phyloP scores from a whole-genome alignment of 2,888 invertebrate genomes.

The Acleris cristana region DNA sequence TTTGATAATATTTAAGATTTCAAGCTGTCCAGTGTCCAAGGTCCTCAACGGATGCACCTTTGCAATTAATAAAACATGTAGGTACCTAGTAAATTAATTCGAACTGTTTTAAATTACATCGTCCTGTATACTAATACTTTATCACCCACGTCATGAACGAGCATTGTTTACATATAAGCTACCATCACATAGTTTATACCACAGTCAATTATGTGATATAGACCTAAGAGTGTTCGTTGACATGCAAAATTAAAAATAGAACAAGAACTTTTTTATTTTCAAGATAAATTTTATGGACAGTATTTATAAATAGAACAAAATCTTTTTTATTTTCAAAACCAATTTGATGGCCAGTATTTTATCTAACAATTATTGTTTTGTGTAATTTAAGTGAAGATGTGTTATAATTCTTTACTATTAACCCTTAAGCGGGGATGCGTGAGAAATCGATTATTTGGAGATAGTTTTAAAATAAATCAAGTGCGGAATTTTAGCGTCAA shows the following conservation, averaged over 20 bases:
- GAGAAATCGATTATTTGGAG: constrained; percentile 44
- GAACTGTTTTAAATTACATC: constrained; percentile 6
- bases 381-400: constrained; percentile 51
- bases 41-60: too few relatives aligned
- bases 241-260: constrained; percentile 21
- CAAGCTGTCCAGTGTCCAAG: too few relatives aligned
- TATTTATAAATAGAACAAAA: constrained; percentile 2
- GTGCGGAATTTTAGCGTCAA: constrained; percentile 62
- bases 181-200: constrained; percentile 45
- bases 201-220: constrained; percentile 49
- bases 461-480: constrained; percentile 43
- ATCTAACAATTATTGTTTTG: neutral
- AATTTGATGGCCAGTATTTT: constrained; percentile 1
- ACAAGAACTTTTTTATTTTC: neutral
- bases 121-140: constrained; percentile 24
- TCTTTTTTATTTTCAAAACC: neutral
- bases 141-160: constrained; percentile 44
- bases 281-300: constrained; percentile 1
- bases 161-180: constrained; percentile 50
- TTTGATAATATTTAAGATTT: too few relatives aligned
- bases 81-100: too few relatives aligned
- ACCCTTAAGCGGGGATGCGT: constrained; percentile 51
- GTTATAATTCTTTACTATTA: constrained; percentile 57
- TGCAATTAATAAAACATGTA: too few relatives aligned
- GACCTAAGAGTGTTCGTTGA: constrained; percentile 42